Percentiles rank a stretch among this genome's conserved stretches.
These are phyloP conservation scores for Megaceryle torquata DNA, from an alignment of 2,113 vertebrate genomes.

Conservation along the genomic window DNA sequence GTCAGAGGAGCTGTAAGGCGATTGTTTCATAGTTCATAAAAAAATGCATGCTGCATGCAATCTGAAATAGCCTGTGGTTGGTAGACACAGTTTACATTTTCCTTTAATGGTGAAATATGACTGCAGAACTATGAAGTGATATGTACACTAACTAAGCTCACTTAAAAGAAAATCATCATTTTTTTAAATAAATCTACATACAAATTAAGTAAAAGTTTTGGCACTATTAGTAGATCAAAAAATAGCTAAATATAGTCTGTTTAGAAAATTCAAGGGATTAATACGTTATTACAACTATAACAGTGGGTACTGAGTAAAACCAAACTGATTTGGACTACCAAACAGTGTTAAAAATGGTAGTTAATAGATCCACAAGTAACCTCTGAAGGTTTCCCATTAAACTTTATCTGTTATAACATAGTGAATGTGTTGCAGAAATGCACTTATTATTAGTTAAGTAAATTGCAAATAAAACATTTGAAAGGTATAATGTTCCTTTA, in stretches of 20 bases:
- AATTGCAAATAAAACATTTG: background rate
- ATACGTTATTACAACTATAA: background rate
- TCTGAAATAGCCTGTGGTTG: conserved; percentile 13
- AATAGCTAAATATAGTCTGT: background rate
- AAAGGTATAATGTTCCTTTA: background rate
- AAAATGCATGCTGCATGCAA: background rate
- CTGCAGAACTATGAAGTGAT: background rate
- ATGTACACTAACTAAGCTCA: background rate
- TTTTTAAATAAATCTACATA: background rate
- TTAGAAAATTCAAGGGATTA: background rate
- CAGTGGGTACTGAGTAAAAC: background rate
- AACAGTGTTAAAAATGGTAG: background rate
- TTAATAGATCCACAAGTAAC: background rate
- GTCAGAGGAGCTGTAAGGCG: conserved; percentile 24
- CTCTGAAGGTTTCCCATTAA: background rate
- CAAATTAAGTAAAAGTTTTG: background rate
- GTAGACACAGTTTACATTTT: background rate
- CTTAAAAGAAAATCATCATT: background rate
- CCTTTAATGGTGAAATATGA: background rate
- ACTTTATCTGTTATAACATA: background rate
- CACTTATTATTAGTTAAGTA: background rate
- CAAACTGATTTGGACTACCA: background rate
- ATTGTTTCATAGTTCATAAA: conserved; percentile 3
- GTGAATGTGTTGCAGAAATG: background rate
- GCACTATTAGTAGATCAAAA: background rate